Evolutionary conservation across 2,888 invertebrate species (phyloP), one percentile per base, ranked within the genome.

Genomic region (Acrocera orbiculus): DNA sequence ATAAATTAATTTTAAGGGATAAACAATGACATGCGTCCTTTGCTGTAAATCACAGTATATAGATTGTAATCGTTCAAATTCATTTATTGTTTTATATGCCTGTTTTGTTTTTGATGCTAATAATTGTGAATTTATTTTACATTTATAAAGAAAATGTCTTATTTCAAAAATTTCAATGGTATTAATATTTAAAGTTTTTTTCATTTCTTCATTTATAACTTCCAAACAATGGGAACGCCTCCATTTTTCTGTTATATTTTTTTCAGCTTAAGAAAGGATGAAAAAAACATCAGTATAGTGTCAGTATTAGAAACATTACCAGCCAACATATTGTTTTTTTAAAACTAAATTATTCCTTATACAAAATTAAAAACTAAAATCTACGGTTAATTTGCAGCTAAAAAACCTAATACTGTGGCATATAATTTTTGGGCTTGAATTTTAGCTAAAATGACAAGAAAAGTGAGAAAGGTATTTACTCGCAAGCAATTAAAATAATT

Each of bases 141-240:
- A 85, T 62, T 95, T 95, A 62, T 95, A 96, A 48, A 95, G 67
- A 57, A 93, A 95, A 56, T 95, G 93, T 26, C 93, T 68, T 44
- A 95, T 68, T 54, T 92, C 89, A 0, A 78, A 72, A 46, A 92
- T 76, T 16, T 75, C 77, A 30, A 77, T 68, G 40, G 65, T 63
- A 7, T 63, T 55, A 31, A 73, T 70, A 37, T 71, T 73, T 31
- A 76, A 66, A 20, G 55, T 54, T 36, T 55, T 62, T 42, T 70
- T 66, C 49, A 90, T 64, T 0, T 89, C 80, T 44, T 83, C 80
- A 51, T 82, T 82, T 32, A 93, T 89, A 0, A 83, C 79, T 47
- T 80, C 76, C 13, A 93, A 60, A 47, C 82, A 81, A 54, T 83
- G 81, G 11, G 73, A 71, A 34, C 77, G 65, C 30, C 80, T 61